Conservation (phyloP, 2,113 vertebrate genomes). For the Symphodus melops region DNA sequence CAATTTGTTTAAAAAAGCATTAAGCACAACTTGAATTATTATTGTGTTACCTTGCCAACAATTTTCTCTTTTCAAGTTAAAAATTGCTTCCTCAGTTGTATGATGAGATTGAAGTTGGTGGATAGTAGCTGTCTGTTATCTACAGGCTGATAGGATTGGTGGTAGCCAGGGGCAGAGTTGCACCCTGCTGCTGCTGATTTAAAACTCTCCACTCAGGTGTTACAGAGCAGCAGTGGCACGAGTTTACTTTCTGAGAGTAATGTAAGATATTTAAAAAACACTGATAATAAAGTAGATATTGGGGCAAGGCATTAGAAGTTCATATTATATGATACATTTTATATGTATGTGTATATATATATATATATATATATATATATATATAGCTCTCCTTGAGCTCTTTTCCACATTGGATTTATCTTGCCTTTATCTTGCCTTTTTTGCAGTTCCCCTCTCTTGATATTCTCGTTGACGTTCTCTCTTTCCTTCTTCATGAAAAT, state of each 20-base stretch:
- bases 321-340: too few relatives aligned
- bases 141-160: not conserved
- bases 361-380: too few relatives aligned
- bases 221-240: not conserved
- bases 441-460: constrained; percentile 36
- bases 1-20: not conserved
- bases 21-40: not conserved
- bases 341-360: too few relatives aligned
- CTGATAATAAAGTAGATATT: not conserved
- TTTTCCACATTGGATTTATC: constrained; percentile 43
- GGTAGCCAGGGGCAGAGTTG: not conserved
- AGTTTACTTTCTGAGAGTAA: not conserved
- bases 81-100: not conserved
- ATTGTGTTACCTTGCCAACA: not conserved
- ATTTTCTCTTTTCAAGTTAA: constrained; percentile 3
- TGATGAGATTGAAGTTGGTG: not conserved
- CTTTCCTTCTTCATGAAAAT: constrained; percentile 51
- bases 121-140: not conserved
- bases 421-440: too few relatives aligned
- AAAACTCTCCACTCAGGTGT: not conserved
- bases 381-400: constrained; percentile 28
- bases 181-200: not conserved
- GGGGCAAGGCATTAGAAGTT: not conserved
- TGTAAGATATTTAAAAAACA: not conserved
- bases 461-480: constrained; percentile 41